Evolutionary conservation across 2,113 vertebrate species (phyloP).

Genomic region (Perca schrenkii): DNA sequence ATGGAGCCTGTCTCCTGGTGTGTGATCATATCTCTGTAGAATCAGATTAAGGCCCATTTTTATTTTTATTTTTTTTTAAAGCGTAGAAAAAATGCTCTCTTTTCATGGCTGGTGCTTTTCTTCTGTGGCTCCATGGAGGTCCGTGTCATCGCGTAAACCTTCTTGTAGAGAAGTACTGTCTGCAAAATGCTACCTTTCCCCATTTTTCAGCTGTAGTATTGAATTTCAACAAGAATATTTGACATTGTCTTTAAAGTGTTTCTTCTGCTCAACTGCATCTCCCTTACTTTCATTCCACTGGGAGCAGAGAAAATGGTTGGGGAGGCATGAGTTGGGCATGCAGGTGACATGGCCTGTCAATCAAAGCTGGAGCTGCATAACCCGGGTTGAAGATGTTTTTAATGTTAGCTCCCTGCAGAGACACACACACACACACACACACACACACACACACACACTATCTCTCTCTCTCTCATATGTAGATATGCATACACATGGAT

Average conservation of each 20-base stretch:
- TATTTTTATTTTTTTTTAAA: too few species aligned
- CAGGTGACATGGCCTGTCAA: constrained; percentile 24
- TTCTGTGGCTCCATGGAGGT: neutral
- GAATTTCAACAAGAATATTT: constrained; percentile 12
- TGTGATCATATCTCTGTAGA: neutral
- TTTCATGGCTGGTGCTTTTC: neutral
- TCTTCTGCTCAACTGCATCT: constrained; percentile 7
- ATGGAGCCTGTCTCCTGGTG: neutral
- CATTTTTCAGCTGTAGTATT: neutral
- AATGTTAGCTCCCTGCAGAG: constrained; percentile 8
- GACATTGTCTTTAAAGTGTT: neutral
- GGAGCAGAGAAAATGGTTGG: neutral
- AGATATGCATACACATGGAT: neutral
- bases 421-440: neutral
- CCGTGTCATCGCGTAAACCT: too few species aligned
- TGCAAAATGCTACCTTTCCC: neutral
- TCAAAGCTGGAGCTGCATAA: constrained; percentile 19
- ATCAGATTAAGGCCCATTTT: neutral
- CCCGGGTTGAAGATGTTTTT: neutral
- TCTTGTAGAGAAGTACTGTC: neutral
- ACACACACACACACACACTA: constrained; percentile 1
- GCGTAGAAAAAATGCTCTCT: neutral
- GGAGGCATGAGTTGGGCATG: constrained; percentile 3
- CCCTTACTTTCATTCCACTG: neutral
- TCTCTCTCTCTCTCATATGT: neutral